phyloP scores from a whole-genome alignment of 1,140 invertebrate genomes.

The Phenacoccus solenopsis region DNA sequence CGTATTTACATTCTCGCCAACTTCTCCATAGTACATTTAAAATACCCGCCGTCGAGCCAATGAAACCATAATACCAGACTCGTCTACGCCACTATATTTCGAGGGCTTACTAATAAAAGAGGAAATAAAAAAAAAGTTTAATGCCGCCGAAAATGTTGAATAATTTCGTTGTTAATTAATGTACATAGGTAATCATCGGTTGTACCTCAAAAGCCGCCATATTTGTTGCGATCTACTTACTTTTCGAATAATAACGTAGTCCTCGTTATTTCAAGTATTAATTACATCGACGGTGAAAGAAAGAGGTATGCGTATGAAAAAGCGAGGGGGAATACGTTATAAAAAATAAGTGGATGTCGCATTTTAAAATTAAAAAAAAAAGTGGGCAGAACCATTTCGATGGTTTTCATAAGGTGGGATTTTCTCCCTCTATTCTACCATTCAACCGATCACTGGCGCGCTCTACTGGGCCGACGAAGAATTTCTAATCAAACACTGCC shows the following conservation, averaged over 20 bases:
- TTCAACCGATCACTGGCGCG: not conserved
- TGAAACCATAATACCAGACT: too few species aligned
- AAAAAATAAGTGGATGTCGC: constrained; percentile 10
- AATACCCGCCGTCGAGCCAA: too few species aligned
- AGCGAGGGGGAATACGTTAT: not conserved
- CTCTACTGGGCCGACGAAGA: not conserved
- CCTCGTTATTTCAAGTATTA: not conserved
- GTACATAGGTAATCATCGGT: constrained; percentile 1
- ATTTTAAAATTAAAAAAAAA: not conserved
- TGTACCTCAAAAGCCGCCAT: not conserved
- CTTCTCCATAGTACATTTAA: too few species aligned
- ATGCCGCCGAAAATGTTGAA: too few species aligned
- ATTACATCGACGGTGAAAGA: not conserved
- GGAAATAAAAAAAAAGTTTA: too few species aligned
- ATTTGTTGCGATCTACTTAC: constrained; percentile 1
- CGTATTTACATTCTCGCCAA: not conserved
- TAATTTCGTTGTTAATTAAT: not conserved
- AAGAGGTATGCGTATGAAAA: not conserved
- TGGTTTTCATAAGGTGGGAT: not conserved
- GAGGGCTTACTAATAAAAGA: too few species aligned
- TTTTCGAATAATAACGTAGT: not conserved
- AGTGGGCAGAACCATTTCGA: constrained; percentile 3
- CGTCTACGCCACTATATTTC: too few species aligned
- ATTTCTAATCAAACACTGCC: not conserved
- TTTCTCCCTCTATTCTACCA: not conserved